Evolutionary conservation across 2,888 invertebrate genomes (phyloP).

Genomic region (Beris morrisii): DNA sequence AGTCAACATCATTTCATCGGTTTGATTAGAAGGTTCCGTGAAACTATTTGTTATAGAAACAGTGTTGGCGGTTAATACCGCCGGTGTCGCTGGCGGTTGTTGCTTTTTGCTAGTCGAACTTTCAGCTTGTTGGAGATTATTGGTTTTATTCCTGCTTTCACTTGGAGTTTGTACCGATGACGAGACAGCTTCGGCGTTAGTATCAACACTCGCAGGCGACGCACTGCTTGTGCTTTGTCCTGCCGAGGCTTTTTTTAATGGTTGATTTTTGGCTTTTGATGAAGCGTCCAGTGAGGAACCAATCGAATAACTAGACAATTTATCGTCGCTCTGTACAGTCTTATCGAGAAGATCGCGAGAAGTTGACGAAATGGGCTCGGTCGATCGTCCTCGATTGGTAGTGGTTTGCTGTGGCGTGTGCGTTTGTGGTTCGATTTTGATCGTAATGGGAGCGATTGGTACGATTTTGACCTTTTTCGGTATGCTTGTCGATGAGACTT

Average conservation of each 20-base stretch:
- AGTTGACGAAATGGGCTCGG: background rate
- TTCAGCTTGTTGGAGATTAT: background rate
- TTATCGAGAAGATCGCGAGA: no score
- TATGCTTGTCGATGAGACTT: background rate
- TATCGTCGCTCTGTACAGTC: background rate
- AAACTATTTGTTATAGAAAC: no score
- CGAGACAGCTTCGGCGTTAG: conserved; percentile 1
- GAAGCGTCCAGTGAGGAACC: no score
- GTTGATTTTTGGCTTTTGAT: background rate
- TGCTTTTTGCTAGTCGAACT: background rate
- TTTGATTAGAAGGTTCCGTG: background rate
- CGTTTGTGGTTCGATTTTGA: background rate
- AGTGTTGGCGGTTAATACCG: background rate
- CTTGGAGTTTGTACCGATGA: conserved; percentile 22
- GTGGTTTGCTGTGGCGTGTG: background rate
- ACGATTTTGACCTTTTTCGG: background rate
- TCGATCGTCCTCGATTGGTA: background rate
- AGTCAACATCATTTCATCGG: background rate
- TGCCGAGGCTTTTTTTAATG: background rate
- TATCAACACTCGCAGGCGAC: background rate
- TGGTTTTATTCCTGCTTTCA: background rate
- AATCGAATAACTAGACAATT: background rate
- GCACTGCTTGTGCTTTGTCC: background rate
- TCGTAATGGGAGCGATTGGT: background rate
- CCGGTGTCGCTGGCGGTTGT: background rate